These are phyloP conservation scores for Callipepla californica DNA, from an alignment of 2,113 vertebrate species.

Conservation along the genomic window DNA sequence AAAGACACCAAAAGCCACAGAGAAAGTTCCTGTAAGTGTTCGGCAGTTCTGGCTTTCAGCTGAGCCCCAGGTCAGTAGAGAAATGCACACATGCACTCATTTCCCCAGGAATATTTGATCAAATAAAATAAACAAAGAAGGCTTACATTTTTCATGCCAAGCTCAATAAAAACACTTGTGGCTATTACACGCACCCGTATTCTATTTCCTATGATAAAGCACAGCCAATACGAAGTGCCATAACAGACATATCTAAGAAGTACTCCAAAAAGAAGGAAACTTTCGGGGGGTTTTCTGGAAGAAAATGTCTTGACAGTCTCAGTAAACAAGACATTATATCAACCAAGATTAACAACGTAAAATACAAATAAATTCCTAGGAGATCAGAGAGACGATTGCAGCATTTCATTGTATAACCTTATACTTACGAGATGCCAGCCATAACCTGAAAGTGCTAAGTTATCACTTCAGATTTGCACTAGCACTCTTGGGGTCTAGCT, in stretches of 20 bases:
- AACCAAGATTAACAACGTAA: neutral
- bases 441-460: neutral
- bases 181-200: conserved; percentile 58
- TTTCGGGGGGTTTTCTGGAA: neutral
- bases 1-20: neutral
- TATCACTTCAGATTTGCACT: neutral
- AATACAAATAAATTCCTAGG: neutral
- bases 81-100: conserved; percentile 52
- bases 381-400: neutral
- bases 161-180: conserved; percentile 65
- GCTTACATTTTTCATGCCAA: conserved; percentile 58
- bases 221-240: conserved; percentile 26
- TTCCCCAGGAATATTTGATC: conserved; percentile 69
- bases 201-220: conserved; percentile 69
- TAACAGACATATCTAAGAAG: conserved; percentile 38
- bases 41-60: conserved; percentile 54
- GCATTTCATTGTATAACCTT: neutral
- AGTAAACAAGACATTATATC: neutral
- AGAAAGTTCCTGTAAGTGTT: conserved; percentile 35
- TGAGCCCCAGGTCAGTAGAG: conserved; percentile 35
- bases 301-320: neutral
- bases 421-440: neutral
- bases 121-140: conserved; percentile 66
- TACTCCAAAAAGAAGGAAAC: neutral
- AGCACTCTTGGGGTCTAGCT: neutral